phyloP scores from a whole-genome alignment of 2,113 vertebrate species.

The Platysteira castanea region DNA sequence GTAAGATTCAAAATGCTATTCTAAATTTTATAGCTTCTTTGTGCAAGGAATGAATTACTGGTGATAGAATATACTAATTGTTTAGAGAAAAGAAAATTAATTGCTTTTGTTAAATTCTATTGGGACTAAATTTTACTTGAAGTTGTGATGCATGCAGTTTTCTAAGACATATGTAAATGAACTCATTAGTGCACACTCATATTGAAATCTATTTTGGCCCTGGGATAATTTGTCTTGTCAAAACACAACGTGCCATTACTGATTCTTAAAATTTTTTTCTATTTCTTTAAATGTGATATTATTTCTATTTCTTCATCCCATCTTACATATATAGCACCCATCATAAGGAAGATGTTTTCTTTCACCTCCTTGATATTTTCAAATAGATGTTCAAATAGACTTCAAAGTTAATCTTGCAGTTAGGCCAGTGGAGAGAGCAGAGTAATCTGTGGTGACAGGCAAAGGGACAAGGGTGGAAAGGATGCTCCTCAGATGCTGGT shows the following conservation, averaged over 20 bases:
- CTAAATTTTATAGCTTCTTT: neutral
- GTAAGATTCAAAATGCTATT: neutral
- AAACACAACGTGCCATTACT: slow-evolving; percentile 38
- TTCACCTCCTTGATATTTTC: neutral
- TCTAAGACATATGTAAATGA: slow-evolving; percentile 71
- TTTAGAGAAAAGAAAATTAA: slow-evolving; percentile 38
- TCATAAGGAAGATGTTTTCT: neutral
- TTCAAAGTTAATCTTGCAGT: neutral
- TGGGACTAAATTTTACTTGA: slow-evolving; percentile 48
- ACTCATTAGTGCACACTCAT: slow-evolving; percentile 62
- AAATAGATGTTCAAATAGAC: neutral
- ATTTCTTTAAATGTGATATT: neutral
- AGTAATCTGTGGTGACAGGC: neutral
- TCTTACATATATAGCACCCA: neutral
- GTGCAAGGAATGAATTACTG: neutral
- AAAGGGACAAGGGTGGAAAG: neutral
- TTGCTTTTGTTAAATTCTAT: slow-evolving; percentile 48
- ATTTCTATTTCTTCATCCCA: neutral
- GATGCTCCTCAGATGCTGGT: neutral
- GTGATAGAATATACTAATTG: slow-evolving; percentile 26
- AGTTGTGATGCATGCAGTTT: slow-evolving; percentile 41
- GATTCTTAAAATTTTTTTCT: slow-evolving; percentile 55
- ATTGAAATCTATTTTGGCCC: slow-evolving; percentile 49
- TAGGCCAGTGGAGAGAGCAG: neutral
- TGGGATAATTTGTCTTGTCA: slow-evolving; percentile 58